A percentile compares a stretch with the other conserved stretches of the same genome.
These are phyloP conservation scores for Neotoxoptera formosana DNA, from an alignment of 1,140 invertebrate species.

Conservation along the genomic window DNA sequence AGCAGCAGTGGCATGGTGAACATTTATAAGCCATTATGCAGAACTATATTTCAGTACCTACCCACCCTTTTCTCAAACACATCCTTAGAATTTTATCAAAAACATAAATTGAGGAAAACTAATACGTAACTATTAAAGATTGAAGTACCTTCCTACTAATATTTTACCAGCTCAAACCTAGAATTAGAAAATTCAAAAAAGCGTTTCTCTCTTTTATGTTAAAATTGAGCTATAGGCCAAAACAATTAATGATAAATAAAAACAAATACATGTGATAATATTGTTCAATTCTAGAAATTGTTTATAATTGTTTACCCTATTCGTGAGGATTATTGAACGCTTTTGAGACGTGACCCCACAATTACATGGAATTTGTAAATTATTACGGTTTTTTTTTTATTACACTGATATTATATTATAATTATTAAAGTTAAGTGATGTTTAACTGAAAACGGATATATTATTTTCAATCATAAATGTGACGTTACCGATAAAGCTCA, in stretches of 20 bases:
- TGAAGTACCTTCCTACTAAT: too few species aligned
- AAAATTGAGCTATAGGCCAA: neutral
- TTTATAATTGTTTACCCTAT: neutral
- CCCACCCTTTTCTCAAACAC: too few species aligned
- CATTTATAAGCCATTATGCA: too few species aligned
- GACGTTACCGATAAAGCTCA: neutral
- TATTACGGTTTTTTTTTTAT: neutral
- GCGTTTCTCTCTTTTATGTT: too few species aligned
- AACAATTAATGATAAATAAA: neutral
- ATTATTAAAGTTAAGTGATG: conserved; percentile 22
- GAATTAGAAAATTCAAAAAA: too few species aligned
- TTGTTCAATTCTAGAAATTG: conserved; percentile 11
- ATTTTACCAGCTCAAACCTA: too few species aligned
- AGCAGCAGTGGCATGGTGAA: neutral
- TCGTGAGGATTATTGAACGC: neutral
- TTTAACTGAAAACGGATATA: neutral
- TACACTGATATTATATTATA: conserved; percentile 30
- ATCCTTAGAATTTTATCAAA: too few species aligned
- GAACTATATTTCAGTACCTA: too few species aligned
- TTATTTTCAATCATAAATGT: neutral
- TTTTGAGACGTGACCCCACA: neutral
- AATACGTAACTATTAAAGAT: too few species aligned
- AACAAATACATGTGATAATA: conserved; percentile 31
- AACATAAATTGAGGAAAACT: too few species aligned
- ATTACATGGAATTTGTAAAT: conserved; percentile 15